Evolutionary conservation across 2,797 vertebrate species (phyloP), one percentile per base, ranked within the genome.

Genomic region (Syngnathus rostellatus): DNA sequence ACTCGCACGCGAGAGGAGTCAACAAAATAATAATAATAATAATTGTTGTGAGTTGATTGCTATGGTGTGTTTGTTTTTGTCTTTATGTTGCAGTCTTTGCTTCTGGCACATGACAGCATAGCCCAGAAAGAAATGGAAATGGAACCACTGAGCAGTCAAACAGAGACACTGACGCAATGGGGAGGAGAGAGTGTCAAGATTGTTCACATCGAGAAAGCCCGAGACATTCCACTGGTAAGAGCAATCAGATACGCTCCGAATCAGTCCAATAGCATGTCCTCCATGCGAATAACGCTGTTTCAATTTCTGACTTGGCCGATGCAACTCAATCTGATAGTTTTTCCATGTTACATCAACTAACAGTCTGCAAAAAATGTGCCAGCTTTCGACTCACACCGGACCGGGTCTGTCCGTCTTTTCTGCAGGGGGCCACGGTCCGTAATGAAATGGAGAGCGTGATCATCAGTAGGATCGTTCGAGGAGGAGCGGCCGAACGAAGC

Each of bases 381-480:
- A 37, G 11, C 10, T 0, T 1, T 62, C 31, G 14, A 25, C 57
- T 39, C 31, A 59, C 59, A 41, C 14, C 16, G 19, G 14, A 31
- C 31, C 31, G 31, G 40, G 21, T 8, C 37, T 16, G 1, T 5
- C 1, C 19, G 11, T 61, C 19, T 63, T 54, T 50, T 45, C 23
- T 63, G 40, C 41, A 99, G 97, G 97, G 97, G 39, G 97, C 97
- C 23, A 99, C 96, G 2, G 97, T 99, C 70, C 92, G 96, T 53
- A 99, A 99, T 41, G 96, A 99, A 80, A 94, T 96, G 93, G 97
- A 99, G 54, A 97, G 94, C 55, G 97, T 99, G 41, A 91, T 99
- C 75, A 96, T 99, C 72, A 98, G 96, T 71, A 94, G 96, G 0
- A 98, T 99, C 65, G 97, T 99, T 62, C 95, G 95, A 69, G 97